Percentiles rank a stretch among this genome's conserved stretches.
Evolutionary conservation across 2,113 vertebrate genomes (phyloP).

Genomic region (Alethe diademata): DNA sequence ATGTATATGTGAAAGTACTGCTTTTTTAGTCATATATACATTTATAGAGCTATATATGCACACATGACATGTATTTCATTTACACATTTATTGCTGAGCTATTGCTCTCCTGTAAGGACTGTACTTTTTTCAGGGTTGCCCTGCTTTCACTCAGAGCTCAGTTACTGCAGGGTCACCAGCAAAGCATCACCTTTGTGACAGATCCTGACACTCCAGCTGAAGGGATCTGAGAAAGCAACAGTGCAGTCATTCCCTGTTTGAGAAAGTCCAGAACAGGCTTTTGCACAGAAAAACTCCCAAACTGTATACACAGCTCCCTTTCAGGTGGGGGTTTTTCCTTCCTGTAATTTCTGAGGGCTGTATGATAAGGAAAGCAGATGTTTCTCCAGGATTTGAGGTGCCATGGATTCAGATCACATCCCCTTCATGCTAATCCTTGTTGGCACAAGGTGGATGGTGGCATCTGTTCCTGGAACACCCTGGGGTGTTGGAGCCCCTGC

Average conservation of each 20-base stretch:
- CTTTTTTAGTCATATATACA: neutral
- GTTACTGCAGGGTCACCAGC: neutral
- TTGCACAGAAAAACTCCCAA: neutral
- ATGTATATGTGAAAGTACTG: neutral
- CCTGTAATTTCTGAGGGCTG: neutral
- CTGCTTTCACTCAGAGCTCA: neutral
- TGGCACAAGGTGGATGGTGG: conserved; percentile 36
- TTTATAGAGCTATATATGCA: neutral
- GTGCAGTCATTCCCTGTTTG: neutral
- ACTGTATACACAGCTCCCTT: neutral
- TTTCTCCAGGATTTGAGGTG: conserved; percentile 41
- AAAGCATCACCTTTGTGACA: neutral
- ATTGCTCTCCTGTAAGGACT: neutral
- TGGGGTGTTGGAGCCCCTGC: neutral
- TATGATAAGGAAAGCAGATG: conserved; percentile 31
- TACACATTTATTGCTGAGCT: neutral
- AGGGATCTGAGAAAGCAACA: neutral
- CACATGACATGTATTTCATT: neutral
- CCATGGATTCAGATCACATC: conserved; percentile 49
- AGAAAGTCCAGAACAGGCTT: neutral
- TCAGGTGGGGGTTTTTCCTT: neutral
- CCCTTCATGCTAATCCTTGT: conserved; percentile 52
- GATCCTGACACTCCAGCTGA: neutral
- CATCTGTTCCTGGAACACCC: conserved; percentile 33
- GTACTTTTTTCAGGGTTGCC: neutral